Conservation (phyloP, 2,113 vertebrate species). For the Cercocebus atys region DNA sequence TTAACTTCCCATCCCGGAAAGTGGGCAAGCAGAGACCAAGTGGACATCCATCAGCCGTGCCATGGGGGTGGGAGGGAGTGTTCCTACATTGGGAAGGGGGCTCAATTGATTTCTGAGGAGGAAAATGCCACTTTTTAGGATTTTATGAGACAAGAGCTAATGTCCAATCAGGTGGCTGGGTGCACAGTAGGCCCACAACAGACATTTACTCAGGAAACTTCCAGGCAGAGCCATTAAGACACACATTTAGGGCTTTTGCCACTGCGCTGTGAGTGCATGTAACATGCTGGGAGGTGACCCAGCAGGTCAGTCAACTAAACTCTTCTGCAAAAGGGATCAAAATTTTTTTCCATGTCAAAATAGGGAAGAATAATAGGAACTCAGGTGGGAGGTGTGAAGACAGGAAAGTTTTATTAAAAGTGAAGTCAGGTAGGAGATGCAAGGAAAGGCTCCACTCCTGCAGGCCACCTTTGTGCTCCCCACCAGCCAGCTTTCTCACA, state of each 20-base stretch:
- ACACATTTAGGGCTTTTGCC: not conserved
- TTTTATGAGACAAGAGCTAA: not conserved
- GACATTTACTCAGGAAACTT: not conserved
- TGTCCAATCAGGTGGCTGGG: not conserved
- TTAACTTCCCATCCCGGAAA: not conserved
- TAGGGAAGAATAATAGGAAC: not conserved
- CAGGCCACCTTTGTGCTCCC: not conserved
- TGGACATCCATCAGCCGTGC: not conserved
- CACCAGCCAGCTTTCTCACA: not conserved
- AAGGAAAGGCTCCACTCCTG: not conserved
- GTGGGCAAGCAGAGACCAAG: not conserved
- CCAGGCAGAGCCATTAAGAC: not conserved
- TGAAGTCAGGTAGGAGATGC: not conserved
- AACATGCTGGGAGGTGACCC: not conserved
- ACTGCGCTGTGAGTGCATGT: not conserved
- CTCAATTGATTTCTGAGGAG: not conserved
- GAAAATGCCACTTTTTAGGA: not conserved
- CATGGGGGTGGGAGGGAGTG: fast-evolving
- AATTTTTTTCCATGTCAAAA: not conserved
- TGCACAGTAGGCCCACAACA: not conserved
- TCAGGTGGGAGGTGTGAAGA: not conserved
- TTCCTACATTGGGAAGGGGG: not conserved
- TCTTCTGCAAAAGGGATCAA: not conserved
- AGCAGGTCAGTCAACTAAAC: not conserved
- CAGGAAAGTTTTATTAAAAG: not conserved